Base-by-base conservation (phyloP, 35 echinoderm and acorn worm species). In the Hemicentrotus pulcherrimus region DNA sequence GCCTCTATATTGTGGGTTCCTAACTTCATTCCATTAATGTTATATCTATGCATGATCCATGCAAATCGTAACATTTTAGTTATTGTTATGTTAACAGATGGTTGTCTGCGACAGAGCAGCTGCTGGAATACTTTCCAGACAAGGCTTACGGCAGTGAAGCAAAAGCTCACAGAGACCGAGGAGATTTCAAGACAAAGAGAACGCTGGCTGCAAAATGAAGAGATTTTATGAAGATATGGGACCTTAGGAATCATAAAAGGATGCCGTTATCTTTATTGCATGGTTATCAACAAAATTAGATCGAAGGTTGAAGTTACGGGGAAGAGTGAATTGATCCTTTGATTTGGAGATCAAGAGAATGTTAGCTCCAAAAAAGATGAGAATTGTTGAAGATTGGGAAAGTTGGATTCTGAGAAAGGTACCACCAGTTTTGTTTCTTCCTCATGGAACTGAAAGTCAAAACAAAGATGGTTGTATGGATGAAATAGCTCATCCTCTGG, bases 71-170 rank as follows among this genome's bases (percentile, higher is more conserved):
- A 41, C 35, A 41, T 41, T 0, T 41, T 41, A 41, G 35, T 41
- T 55, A 55, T 55, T 55, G 50, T 55, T 41, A 0, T 78, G 65
- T 28, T 78, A 78, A 22, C 31, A 93, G 91, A 16, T 93, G 91
- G 91, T 31, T 93, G 19, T 93, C 91, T 5, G 91, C 91, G 15
- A 93, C 91, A 48, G 91, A 93, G 16, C 91, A 93, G 46, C 46
- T 93, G 46, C 31, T 93, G 45, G 91, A 93, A 58, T 93, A 93
- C 48, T 93, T 93, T 14, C 91, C 91, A 4, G 91, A 93, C 91
- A 93, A 93, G 91, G 91, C 91, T 58, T 93, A 93, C 91, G 30
- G 50, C 46, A 58, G 48, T 31, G n/a, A 13, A 31, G 91, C 91
- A 31, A 16, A 58, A 32, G 88, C 88, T 90, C 65, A 1, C 65